phyloP scores from a whole-genome alignment of 2,797 vertebrate species.

The Schizothorax lantsangensis region DNA sequence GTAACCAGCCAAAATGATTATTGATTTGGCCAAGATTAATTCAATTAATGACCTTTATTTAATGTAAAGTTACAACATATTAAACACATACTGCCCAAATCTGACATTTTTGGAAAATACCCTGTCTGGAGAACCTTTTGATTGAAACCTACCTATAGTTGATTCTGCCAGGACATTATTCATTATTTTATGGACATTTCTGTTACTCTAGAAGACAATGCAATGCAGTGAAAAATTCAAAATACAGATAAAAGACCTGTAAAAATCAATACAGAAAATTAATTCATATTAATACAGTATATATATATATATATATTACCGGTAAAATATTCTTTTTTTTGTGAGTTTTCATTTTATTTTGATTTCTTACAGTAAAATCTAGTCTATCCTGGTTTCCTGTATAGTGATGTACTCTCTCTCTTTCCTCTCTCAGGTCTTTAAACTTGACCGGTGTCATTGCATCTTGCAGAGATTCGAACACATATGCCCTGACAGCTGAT shows the following conservation, averaged over 20 bases:
- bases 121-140: no score
- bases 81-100: neutral
- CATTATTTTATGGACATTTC: no score
- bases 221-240: neutral
- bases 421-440: slow-evolving; percentile 12
- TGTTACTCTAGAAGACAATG: neutral
- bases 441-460: slow-evolving; percentile 9
- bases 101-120: no score
- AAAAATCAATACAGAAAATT: neutral
- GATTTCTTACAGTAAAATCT: neutral
- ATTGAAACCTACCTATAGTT: no score
- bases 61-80: neutral
- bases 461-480: slow-evolving; percentile 36
- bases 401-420: neutral
- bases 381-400: neutral
- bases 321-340: no score
- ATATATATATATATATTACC: no score
- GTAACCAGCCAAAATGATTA: neutral
- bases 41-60: neutral
- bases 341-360: neutral
- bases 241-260: neutral
- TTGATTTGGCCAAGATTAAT: neutral
- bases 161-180: no score
- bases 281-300: no score
- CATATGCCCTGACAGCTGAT: slow-evolving; percentile 58